Base-by-base conservation (phyloP, 2,113 vertebrate species). In the Scomber japonicus region DNA sequence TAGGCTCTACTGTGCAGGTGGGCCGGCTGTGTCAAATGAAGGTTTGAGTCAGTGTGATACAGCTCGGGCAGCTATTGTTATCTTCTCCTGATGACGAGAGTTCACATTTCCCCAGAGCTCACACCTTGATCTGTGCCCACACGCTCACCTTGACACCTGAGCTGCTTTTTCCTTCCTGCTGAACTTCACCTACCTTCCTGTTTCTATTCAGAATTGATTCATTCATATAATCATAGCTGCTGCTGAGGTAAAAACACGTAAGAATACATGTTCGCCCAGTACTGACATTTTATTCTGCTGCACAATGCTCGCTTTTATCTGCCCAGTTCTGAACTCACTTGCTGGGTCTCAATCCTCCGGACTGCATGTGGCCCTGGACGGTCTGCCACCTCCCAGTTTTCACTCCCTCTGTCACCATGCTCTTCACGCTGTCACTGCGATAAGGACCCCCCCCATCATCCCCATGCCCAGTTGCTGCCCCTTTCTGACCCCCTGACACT, bases 311-410 rank as follows among this genome's bases (percentile, higher is more conserved):
- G 7, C 8, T 30, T 53, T n/a, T 17, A 35, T 14, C 12, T 14
- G 11, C 27, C 48, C 17, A 10, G 53, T 71, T 81, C 72, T 64
- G 63, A 78, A 99, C 98, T 99, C 96, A 99, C 98, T 98, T 98
- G 96, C 93, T 96, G 92, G 96, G 96, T 95, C 96, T 97, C 95
- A 99, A 94, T 94, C 97, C 97, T 94, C 97, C 97, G 30, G 97
- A 96, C 81, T 97, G 97, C 95, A 98, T 93, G 94, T 97, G 97
- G 93, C 97, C 96, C 95, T 99, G 98, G 93, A 98, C 95, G 35
- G 94, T 97, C 95, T 97, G 97, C 98, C 97, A 99, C 94, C 95
- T 97, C 92, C 98, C 94, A 61, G 89, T 96, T 93, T 96, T 97
- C 87, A 84, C 88, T 86, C 92, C 91, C 90, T 97, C 97, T 83